Evolutionary conservation across 2,888 invertebrate genomes (phyloP).

Genomic region (Octodonta nipae): DNA sequence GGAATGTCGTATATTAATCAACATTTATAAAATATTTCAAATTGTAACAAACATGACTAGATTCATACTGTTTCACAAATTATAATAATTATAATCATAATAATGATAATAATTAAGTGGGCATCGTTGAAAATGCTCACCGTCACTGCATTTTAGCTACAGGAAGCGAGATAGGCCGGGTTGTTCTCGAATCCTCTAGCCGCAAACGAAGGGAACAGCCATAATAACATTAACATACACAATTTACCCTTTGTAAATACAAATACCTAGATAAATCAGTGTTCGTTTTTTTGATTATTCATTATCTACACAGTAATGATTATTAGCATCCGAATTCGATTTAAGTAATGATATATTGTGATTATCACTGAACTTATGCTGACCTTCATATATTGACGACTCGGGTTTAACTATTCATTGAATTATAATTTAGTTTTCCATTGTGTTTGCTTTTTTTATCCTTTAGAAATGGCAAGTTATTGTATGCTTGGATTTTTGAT

Average conservation of each 20-base stretch:
- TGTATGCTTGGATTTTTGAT: no score
- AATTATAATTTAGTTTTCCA: no score
- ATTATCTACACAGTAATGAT: conserved; percentile 40
- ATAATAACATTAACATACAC: conserved; percentile 35
- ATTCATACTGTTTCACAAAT: conserved; percentile 41
- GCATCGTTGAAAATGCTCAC: conserved; percentile 28
- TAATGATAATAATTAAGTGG: conserved; percentile 36
- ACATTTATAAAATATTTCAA: conserved; percentile 44
- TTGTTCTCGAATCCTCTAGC: conserved; percentile 32
- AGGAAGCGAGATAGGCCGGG: conserved; percentile 37
- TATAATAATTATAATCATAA: no score
- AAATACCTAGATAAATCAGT: conserved; percentile 23
- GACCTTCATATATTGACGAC: no score
- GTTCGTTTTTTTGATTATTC: conserved; percentile 36
- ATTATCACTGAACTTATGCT: conserved; percentile 23
- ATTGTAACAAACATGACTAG: conserved; percentile 44
- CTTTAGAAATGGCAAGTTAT: no score
- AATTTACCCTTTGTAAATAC: conserved; percentile 27
- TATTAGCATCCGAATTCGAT: conserved; percentile 36
- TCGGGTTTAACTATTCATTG: no score
- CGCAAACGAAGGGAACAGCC: conserved; percentile 36
- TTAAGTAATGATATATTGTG: conserved; percentile 34
- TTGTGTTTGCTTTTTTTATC: no score
- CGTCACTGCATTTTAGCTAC: conserved; percentile 21
- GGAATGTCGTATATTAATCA: conserved; percentile 44